Evolutionary conservation across 2,888 invertebrate genomes (phyloP).

Genomic region (Acleris laterana): DNA sequence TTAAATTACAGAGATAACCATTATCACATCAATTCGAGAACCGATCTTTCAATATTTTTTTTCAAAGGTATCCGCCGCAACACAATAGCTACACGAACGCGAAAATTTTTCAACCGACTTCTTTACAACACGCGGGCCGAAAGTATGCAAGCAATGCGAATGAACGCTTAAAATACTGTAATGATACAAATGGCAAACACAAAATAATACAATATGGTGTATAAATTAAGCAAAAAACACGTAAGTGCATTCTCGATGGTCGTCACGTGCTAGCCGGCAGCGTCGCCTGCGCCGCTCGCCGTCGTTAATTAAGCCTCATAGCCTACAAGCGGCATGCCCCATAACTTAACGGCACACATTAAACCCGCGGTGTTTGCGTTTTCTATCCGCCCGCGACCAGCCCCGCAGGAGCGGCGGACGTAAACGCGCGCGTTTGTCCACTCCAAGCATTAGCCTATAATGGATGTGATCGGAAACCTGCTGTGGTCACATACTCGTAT

Average conservation of each 20-base stretch:
- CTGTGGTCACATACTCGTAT: constrained; percentile 61
- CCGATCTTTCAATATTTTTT: constrained; percentile 29
- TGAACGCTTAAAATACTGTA: constrained; percentile 32
- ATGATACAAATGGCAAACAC: constrained; percentile 35
- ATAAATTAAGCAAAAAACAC: constrained; percentile 37
- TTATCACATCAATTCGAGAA: constrained; percentile 27
- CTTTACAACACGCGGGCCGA: constrained; percentile 15
- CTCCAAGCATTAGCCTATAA: constrained; percentile 61
- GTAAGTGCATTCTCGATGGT: constrained; percentile 36
- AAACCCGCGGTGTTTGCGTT: constrained; percentile 28
- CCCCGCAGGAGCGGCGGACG: constrained; percentile 43
- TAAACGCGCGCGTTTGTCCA: constrained; percentile 57
- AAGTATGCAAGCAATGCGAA: constrained; percentile 27
- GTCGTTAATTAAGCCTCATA: constrained; percentile 50
- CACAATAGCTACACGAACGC: constrained; percentile 30
- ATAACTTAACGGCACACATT: constrained; percentile 46
- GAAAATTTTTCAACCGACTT: constrained; percentile 24
- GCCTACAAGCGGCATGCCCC: constrained; percentile 46
- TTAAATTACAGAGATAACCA: constrained; percentile 33
- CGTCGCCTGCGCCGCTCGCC: constrained; percentile 40
- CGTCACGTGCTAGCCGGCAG: constrained; percentile 54
- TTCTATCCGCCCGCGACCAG: constrained; percentile 24
- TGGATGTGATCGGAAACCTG: constrained; percentile 71
- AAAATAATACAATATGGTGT: constrained; percentile 23
- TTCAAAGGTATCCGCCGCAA: constrained; percentile 24